Percentiles rank a stretch among this genome's conserved stretches.
phyloP scores from a whole-genome alignment of 2,888 invertebrate species.

The Drosophila merina region DNA sequence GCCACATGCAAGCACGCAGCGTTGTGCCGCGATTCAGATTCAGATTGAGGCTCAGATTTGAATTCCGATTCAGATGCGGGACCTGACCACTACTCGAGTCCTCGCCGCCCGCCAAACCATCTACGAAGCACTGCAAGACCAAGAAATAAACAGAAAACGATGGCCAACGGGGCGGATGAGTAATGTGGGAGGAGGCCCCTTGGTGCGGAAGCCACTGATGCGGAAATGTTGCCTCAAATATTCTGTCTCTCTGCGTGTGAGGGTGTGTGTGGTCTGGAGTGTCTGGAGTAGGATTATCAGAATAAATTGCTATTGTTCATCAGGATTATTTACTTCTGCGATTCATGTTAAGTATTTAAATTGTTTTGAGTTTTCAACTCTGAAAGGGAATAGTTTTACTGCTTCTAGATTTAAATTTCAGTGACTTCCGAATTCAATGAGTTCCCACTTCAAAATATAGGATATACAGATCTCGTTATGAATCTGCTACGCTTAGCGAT shows the following conservation, averaged over 20 bases:
- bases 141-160: conserved; percentile 23
- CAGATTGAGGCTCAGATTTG: not conserved
- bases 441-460: conserved; percentile 2
- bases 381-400: not conserved
- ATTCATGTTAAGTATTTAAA: not conserved
- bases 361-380: not conserved
- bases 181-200: conserved; percentile 9
- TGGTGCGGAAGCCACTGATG: conserved; percentile 1
- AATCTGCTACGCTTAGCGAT: conserved; percentile 11
- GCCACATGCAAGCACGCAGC: conserved; percentile 71
- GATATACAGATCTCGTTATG: not conserved
- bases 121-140: conserved; percentile 74
- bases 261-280: not conserved
- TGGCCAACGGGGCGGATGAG: conserved; percentile 15
- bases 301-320: not conserved
- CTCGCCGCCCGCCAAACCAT: conserved; percentile 62
- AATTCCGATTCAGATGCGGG: conserved; percentile 49
- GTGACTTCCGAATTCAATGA: not conserved
- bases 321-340: not conserved
- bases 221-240: not conserved
- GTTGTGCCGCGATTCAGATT: conserved; percentile 51
- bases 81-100: conserved; percentile 55
- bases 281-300: not conserved
- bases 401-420: not conserved
- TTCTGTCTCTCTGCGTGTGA: not conserved